Conservation (phyloP, 2,888 invertebrate genomes). For the Schrankia costaestrigalis region DNA sequence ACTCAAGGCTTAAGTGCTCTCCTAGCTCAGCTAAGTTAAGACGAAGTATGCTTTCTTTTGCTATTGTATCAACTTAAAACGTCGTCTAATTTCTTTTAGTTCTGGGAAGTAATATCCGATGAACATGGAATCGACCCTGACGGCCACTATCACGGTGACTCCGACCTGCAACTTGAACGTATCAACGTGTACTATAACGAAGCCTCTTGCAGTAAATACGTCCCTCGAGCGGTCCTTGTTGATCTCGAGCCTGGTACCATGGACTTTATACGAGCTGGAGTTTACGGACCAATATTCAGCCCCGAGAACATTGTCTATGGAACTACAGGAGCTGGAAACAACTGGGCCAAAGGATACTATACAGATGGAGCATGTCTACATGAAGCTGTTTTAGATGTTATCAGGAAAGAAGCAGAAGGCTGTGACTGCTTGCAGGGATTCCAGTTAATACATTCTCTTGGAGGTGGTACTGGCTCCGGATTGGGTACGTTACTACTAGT, state of each 20-base stretch:
- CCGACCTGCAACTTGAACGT: conserved; percentile 86
- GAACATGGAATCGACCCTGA: conserved; percentile 66
- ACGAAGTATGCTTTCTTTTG: too few relatives aligned
- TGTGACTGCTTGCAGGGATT: conserved; percentile 84
- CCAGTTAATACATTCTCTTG: conserved; percentile 84
- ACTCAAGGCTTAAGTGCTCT: too few relatives aligned
- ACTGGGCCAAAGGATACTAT: conserved; percentile 85
- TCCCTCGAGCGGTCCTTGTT: conserved; percentile 63
- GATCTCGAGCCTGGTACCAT: conserved; percentile 74
- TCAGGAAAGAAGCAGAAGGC: conserved; percentile 82
- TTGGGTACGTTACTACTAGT: conserved; percentile 86
- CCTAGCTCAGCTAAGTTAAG: conserved; percentile 48
- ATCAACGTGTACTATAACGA: conserved; percentile 90
- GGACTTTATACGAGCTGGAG: conserved; percentile 85
- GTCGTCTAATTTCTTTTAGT: conserved; percentile 53
- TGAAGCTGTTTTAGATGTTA: conserved; percentile 81
- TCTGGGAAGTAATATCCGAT: conserved; percentile 69
- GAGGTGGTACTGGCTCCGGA: conserved; percentile 88
- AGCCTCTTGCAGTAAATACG: conserved; percentile 77
- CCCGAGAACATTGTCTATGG: conserved; percentile 88
- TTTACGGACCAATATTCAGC: conserved; percentile 85
- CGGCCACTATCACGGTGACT: conserved; percentile 82
- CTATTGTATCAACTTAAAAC: too few relatives aligned
- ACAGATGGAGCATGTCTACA: conserved; percentile 83
- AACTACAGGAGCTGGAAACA: conserved; percentile 80